A percentile compares a stretch with the other conserved stretches of the same genome.
Evolutionary conservation across 2,113 vertebrate genomes (phyloP).

Genomic region (Muscicapa adusta): DNA sequence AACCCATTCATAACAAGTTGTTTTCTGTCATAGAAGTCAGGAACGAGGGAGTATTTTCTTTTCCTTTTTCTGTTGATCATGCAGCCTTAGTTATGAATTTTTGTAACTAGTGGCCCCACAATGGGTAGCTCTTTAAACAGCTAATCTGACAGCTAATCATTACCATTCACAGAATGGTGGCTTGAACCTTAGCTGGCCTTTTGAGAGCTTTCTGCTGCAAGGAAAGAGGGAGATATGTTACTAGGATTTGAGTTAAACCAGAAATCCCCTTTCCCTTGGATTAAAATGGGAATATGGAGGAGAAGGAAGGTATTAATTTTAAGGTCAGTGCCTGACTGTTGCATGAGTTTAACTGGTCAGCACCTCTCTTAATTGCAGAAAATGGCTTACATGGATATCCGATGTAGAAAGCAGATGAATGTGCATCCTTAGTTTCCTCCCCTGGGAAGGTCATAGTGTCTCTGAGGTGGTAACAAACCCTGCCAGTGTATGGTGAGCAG

Average conservation of each 20-base stretch:
- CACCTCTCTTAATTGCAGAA: neutral
- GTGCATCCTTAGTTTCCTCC: neutral
- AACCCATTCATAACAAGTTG: accelerated
- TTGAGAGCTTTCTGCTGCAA: neutral
- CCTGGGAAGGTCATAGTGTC: neutral
- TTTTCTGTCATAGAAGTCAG: neutral
- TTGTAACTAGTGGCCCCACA: neutral
- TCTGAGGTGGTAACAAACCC: neutral
- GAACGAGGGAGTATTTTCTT: neutral
- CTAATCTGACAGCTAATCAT: neutral
- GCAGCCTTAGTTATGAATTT: neutral
- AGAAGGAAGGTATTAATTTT: neutral
- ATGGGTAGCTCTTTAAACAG: neutral
- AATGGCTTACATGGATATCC: neutral
- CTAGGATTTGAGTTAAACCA: neutral
- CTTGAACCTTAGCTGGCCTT: neutral
- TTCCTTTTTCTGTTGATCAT: neutral
- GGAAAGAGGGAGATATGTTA: neutral
- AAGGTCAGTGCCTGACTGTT: neutral
- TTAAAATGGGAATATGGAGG: neutral
- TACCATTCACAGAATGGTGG: neutral
- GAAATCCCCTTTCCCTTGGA: neutral
- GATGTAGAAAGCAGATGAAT: neutral
- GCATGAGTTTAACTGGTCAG: neutral
- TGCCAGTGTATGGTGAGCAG: constrained; percentile 3